Base-by-base conservation (phyloP, 30 jellyfish, hydroid and myxozoan species). In the Mastigias papua region DNA sequence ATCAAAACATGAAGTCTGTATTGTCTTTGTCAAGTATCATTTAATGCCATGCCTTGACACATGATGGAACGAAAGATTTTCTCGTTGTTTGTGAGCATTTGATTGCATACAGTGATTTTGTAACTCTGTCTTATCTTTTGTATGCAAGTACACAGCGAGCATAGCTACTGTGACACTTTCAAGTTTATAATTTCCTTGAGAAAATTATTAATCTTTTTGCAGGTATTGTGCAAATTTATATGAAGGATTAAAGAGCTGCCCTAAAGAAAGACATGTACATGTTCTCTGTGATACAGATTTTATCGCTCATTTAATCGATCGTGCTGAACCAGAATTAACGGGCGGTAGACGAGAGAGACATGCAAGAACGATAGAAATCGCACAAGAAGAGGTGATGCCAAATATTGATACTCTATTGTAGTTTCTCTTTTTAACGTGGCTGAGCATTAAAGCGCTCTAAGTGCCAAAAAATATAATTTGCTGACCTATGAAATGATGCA, bases 321-420 rank as follows among this genome's bases (percentile, higher is more conserved):
- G 98, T 42, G 98, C 98, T 20, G 98, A 94, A 79, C 98, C 98
- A 64, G 98, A 94, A 81, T 69, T 94, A 72, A 97, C 97, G 27
- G 98, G 98, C 31, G 98, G 98, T 7, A 35, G 98, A 17, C 61
- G 98, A 34, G 98, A 94, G 46, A 72, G 98, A 61, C 98, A 94
- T 58, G 98, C 98, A 57, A 83, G 98, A 72, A 94, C 98, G 20
- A 94, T 94, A 32, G 98, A 94, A 50, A 89, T 94, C 34, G 98
- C 98, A 16, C 98, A 94, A 80, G 98, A 89, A 62, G 98, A 94
- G 97, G 98, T 94, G 51, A 15, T 48, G 17, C 54, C 0, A n/a
- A n/a, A n/a, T n/a, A n/a, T 42, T 42, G 13, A 42, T 42, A 61
- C 73, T 61, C 30, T 23, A 19, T n/a, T n/a, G n/a, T n/a, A n/a